Conservation (phyloP, 2,888 invertebrate species). For the Tipula helvola region DNA sequence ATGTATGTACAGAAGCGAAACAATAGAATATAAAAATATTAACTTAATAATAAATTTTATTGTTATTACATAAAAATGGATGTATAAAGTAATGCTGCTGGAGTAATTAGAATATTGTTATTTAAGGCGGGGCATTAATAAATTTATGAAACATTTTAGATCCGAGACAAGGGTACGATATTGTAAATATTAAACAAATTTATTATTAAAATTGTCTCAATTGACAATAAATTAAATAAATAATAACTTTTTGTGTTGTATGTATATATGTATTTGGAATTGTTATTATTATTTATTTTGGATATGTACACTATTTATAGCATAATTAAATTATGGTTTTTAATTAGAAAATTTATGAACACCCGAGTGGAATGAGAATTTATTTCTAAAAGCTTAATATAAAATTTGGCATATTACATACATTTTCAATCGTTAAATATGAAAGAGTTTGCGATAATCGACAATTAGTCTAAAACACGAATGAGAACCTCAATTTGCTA, state of each 20-base stretch:
- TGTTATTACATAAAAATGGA: background rate
- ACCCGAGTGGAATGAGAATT: background rate
- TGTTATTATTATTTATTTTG: background rate
- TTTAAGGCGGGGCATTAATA: background rate
- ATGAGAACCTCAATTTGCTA: too few species aligned
- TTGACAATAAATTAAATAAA: constrained; percentile 6
- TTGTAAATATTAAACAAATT: background rate
- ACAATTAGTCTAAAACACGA: too few species aligned
- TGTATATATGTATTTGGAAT: background rate
- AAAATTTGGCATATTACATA: too few species aligned
- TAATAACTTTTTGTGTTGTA: background rate
- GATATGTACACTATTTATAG: background rate
- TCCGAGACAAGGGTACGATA: constrained; percentile 1
- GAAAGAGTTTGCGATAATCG: too few species aligned
- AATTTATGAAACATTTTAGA: background rate
- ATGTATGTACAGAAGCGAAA: background rate
- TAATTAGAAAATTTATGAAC: background rate
- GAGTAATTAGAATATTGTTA: background rate
- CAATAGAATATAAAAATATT: background rate
- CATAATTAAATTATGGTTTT: background rate
- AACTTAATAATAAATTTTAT: background rate
- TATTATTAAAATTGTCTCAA: constrained; percentile 5
- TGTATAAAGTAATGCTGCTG: background rate
- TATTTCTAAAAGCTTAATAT: too few species aligned
- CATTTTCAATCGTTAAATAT: too few species aligned